phyloP scores from a whole-genome alignment of 2,888 invertebrate species.

The Ptycholaimellus sp. region DNA sequence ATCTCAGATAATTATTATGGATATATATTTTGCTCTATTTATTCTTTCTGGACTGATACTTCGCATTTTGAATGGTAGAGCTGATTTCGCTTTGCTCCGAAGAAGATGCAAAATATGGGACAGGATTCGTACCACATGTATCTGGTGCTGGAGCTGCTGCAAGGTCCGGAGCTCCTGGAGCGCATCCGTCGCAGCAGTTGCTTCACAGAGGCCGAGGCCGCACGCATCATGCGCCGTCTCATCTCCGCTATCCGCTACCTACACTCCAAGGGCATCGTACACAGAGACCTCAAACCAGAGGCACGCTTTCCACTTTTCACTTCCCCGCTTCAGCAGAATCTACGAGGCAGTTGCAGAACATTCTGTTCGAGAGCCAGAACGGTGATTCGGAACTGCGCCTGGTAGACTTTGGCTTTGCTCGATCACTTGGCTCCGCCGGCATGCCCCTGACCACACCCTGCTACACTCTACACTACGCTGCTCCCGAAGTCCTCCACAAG shows the following conservation, averaged over 20 bases:
- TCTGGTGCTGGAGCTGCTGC: slow-evolving; percentile 52
- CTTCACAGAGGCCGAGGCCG: slow-evolving; percentile 52
- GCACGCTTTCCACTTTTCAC: slow-evolving; percentile 27
- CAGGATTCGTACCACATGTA: slow-evolving; percentile 48
- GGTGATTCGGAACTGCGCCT: slow-evolving; percentile 49
- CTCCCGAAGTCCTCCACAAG: slow-evolving; percentile 63
- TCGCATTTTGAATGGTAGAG: neutral
- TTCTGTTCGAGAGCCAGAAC: slow-evolving; percentile 40
- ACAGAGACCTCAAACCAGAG: slow-evolving; percentile 82
- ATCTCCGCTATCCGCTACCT: slow-evolving; percentile 56
- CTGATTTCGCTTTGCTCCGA: too few relatives aligned
- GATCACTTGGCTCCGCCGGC: slow-evolving; percentile 36
- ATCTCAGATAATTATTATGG: too few relatives aligned
- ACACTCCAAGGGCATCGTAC: slow-evolving; percentile 58
- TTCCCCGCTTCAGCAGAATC: slow-evolving; percentile 41
- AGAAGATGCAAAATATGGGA: too few relatives aligned
- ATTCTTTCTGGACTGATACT: too few relatives aligned
- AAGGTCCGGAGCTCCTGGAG: slow-evolving; percentile 21
- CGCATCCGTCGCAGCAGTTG: slow-evolving; percentile 41
- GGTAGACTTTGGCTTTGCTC: slow-evolving; percentile 85
- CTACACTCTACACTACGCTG: slow-evolving; percentile 76
- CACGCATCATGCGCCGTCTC: slow-evolving; percentile 49
- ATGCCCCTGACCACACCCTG: slow-evolving; percentile 48
- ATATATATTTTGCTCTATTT: too few relatives aligned
- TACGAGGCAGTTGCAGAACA: slow-evolving; percentile 33